Percentiles rank a stretch among this genome's conserved stretches.
Evolutionary conservation across 2,113 vertebrate genomes (phyloP).

Genomic region (Phrynosoma platyrhinos): DNA sequence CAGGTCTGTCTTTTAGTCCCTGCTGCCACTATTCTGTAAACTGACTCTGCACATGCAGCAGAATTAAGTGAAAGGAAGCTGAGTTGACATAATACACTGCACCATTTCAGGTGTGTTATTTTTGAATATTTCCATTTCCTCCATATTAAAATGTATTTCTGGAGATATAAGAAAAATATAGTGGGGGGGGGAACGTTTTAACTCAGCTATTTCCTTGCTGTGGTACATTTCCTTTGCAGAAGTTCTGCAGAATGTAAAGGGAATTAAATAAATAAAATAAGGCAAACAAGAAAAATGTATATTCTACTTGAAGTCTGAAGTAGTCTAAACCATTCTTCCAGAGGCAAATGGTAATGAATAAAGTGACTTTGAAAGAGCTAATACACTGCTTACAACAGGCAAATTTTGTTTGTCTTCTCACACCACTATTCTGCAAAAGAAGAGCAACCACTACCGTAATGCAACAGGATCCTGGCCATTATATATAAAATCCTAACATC

Average conservation of each 20-base stretch:
- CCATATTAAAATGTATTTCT: neutral
- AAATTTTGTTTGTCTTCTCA: too few relatives aligned
- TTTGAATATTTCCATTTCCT: neutral
- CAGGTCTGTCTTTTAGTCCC: neutral
- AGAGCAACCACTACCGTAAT: too few relatives aligned
- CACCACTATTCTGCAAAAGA: too few relatives aligned
- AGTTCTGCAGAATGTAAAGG: neutral
- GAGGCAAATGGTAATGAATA: too few relatives aligned
- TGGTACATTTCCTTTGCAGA: neutral
- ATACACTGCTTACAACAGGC: too few relatives aligned
- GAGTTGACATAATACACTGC: neutral
- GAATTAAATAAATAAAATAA: neutral
- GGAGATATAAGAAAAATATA: neutral
- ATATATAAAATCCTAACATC: too few relatives aligned
- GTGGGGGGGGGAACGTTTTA: neutral
- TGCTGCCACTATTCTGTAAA: neutral
- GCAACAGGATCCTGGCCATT: too few relatives aligned
- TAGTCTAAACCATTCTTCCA: too few relatives aligned
- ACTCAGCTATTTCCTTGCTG: neutral
- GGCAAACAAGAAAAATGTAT: too few relatives aligned
- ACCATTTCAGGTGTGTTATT: neutral
- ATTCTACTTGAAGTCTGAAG: too few relatives aligned
- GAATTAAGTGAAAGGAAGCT: neutral
- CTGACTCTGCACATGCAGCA: neutral
- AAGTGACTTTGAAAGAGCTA: too few relatives aligned